These are phyloP conservation scores for Sterna hirundo DNA, from an alignment of 2,113 vertebrate species.

Conservation along the genomic window DNA sequence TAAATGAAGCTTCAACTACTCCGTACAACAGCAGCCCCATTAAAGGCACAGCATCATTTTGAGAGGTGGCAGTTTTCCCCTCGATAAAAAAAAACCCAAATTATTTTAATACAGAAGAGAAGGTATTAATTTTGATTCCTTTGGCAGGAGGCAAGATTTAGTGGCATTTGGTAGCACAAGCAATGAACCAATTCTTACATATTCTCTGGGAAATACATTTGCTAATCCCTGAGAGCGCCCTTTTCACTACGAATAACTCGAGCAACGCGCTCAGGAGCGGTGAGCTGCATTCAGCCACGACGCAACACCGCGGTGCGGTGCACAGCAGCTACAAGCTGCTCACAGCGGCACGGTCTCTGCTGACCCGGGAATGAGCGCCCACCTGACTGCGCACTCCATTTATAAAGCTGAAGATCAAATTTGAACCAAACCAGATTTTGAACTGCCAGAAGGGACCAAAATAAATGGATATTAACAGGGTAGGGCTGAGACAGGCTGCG, in stretches of 20 bases:
- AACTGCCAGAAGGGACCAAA: not conserved
- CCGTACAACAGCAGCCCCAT: not conserved
- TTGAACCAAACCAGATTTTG: not conserved
- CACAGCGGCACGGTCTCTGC: rapidly evolving
- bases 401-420: not conserved
- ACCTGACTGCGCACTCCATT: rapidly evolving
- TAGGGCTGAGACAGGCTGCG: not conserved
- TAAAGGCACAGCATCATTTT: slow-evolving; percentile 8
- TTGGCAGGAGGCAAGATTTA: not conserved
- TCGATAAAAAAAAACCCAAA: not conserved
- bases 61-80: not conserved
- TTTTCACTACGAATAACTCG: not conserved
- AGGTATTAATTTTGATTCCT: not conserved
- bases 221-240: not conserved
- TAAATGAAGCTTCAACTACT: slow-evolving; percentile 39
- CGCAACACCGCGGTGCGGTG: rapidly evolving
- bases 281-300: not conserved
- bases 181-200: not conserved
- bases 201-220: not conserved
- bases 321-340: not conserved
- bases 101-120: not conserved
- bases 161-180: not conserved
- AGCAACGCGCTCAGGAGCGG: not conserved
- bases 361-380: not conserved
- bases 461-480: not conserved